A percentile compares a stretch with the other conserved stretches of the same genome.
phyloP scores from a whole-genome alignment of 2,113 vertebrate species.

The Ailurus styani region DNA sequence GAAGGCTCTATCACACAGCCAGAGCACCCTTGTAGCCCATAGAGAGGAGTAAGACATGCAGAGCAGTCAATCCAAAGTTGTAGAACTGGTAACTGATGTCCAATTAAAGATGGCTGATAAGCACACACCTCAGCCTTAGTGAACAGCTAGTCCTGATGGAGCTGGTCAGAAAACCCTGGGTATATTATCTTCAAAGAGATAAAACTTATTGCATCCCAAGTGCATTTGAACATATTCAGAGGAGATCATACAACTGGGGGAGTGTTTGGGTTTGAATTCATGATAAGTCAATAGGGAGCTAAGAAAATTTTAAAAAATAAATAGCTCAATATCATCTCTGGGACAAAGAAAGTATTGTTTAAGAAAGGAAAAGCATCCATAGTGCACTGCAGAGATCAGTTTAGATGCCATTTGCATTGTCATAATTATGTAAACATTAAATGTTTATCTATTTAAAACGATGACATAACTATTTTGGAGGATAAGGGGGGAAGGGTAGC shows the following conservation, averaged over 20 bases:
- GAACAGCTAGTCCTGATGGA: background rate
- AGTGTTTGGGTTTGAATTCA: background rate
- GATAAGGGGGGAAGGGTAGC: background rate
- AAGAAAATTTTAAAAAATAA: background rate
- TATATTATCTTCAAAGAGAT: background rate
- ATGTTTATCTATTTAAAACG: background rate
- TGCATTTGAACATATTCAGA: background rate
- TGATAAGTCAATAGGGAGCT: background rate
- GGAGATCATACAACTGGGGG: background rate
- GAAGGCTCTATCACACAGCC: background rate
- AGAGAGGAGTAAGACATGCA: background rate
- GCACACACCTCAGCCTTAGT: background rate
- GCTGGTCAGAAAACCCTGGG: background rate
- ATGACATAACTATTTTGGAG: background rate
- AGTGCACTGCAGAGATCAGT: background rate
- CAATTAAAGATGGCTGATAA: background rate
- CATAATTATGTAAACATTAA: background rate
- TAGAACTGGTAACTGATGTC: background rate
- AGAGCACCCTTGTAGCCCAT: background rate
- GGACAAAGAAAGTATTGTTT: background rate
- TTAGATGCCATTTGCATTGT: background rate
- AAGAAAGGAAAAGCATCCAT: background rate
- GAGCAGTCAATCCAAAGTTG: background rate
- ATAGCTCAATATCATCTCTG: background rate
- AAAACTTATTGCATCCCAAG: background rate